These are phyloP conservation scores for Embidobia sp. DNA, from an alignment of 2,888 invertebrate genomes.

Conservation along the genomic window DNA sequence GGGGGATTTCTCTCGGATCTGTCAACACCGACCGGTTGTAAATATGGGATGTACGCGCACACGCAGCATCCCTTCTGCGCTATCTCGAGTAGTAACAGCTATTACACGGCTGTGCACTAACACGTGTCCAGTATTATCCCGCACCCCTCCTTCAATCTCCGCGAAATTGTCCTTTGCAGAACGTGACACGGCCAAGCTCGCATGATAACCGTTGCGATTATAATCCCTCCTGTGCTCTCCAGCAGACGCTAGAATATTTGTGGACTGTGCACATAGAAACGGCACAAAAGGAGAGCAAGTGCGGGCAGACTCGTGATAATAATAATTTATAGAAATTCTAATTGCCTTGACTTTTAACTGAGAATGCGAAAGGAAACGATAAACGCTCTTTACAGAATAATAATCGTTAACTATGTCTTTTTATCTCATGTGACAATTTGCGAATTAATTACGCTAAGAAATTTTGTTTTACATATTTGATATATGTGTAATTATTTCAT, in stretches of 20 bases:
- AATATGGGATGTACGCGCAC: neutral
- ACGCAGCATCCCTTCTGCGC: neutral
- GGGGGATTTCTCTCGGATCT: neutral
- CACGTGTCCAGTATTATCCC: constrained; percentile 64
- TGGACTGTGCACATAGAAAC: constrained; percentile 84
- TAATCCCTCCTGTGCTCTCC: constrained; percentile 88
- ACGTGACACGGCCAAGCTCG: constrained; percentile 19
- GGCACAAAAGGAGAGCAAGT: too few species aligned
- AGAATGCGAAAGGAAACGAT: too few species aligned
- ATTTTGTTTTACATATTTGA: too few species aligned
- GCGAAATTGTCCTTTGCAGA: constrained; percentile 45
- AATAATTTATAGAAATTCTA: too few species aligned
- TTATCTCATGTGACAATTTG: too few species aligned
- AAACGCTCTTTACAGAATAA: too few species aligned
- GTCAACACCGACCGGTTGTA: neutral
- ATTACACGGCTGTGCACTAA: constrained; percentile 53
- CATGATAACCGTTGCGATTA: constrained; percentile 30
- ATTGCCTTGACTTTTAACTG: too few species aligned
- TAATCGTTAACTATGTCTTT: too few species aligned
- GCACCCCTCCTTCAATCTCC: constrained; percentile 49
- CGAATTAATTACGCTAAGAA: too few species aligned
- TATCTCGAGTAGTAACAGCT: constrained; percentile 6
- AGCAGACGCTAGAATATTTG: neutral
- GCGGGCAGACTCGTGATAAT: too few species aligned
- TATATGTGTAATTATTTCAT: too few species aligned